Conservation (phyloP, 30 jellyfish, hydroid and myxozoan species). For the Clytia hemisphaerica region DNA sequence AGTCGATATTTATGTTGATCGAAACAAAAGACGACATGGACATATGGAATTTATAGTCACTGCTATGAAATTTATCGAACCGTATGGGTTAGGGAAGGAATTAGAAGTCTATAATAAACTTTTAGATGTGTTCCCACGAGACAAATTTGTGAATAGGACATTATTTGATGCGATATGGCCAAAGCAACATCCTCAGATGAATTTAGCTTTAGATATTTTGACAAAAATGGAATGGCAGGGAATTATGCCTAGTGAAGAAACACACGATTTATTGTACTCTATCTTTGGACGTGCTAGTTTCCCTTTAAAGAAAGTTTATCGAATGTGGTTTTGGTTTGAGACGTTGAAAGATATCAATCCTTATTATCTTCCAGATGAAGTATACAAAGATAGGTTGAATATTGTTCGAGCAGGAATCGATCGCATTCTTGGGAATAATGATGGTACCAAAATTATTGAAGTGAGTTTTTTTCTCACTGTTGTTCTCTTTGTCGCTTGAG, state of each 20-base stretch:
- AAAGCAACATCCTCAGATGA: constrained; percentile 86
- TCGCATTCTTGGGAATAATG: constrained; percentile 65
- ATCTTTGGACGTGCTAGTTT: constrained; percentile 80
- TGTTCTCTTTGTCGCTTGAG: too few species aligned
- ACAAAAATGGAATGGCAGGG: constrained; percentile 89
- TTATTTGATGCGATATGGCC: constrained; percentile 92
- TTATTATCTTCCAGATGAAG: constrained; percentile 64
- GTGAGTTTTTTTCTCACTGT: constrained; percentile 24
- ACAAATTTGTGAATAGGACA: constrained; percentile 48
- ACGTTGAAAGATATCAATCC: constrained; percentile 60
- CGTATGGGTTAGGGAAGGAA: constrained; percentile 60
- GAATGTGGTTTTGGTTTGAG: constrained; percentile 86
- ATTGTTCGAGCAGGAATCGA: constrained; percentile 63
- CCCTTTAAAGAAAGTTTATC: constrained; percentile 63
- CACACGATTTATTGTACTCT: constrained; percentile 50
- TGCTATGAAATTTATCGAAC: constrained; percentile 65
- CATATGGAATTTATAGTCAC: constrained; percentile 77
- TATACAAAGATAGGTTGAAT: constrained; percentile 56
- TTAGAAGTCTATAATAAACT: constrained; percentile 67
- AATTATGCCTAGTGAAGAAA: constrained; percentile 68
- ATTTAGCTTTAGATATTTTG: constrained; percentile 68
- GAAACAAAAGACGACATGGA: constrained; percentile 58
- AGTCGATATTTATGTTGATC: constrained; percentile 30
- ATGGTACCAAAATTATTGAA: constrained; percentile 54
- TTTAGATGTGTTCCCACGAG: constrained; percentile 78